These are phyloP conservation scores for Morone saxatilis DNA, from an alignment of 2,113 vertebrate species.

Conservation along the genomic window DNA sequence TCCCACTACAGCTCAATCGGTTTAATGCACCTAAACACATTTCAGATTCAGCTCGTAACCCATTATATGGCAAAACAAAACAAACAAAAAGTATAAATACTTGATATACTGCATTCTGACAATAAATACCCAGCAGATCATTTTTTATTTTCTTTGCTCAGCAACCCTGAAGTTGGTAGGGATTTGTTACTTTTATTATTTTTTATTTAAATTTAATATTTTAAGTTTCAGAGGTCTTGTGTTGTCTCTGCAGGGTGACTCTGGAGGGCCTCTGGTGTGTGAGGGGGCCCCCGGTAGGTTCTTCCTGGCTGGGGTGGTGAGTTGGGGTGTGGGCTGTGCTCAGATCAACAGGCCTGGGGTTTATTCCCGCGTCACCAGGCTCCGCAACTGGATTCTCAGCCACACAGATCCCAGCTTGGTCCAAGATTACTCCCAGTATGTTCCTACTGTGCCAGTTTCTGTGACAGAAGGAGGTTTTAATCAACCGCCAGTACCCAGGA, in stretches of 20 bases:
- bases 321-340: conserved; percentile 95
- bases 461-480: conserved; percentile 9
- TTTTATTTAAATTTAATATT: no score
- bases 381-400: conserved; percentile 91
- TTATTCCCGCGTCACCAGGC: conserved; percentile 90
- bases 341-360: conserved; percentile 92
- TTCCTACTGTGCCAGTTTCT: conserved; percentile 9
- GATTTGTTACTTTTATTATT: no score
- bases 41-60: not conserved
- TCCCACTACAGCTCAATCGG: not conserved
- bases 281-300: conserved; percentile 91
- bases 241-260: conserved; percentile 90
- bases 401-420: conserved; percentile 61
- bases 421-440: not conserved
- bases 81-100: not conserved
- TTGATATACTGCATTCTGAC: not conserved
- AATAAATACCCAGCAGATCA: not conserved
- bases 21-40: not conserved
- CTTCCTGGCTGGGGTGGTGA: conserved; percentile 95
- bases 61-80: not conserved
- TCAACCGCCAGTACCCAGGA: not conserved
- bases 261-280: conserved; percentile 95
- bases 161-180: not conserved
- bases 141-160: not conserved
- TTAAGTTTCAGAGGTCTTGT: not conserved